Evolutionary conservation across 2,797 vertebrate genomes (phyloP).

Genomic region (Schizothorax lantsangensis): DNA sequence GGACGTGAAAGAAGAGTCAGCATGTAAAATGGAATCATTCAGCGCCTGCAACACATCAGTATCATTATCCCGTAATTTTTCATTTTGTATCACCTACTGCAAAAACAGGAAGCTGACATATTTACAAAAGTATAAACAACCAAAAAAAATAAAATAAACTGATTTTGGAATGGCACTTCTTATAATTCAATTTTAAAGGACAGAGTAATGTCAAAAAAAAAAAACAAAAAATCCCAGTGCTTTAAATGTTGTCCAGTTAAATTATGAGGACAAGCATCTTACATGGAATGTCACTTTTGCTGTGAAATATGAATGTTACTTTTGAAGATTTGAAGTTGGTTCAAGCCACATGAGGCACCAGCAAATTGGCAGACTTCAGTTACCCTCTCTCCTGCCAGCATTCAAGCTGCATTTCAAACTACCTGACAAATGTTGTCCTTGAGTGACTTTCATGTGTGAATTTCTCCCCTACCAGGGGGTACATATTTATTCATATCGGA

Average conservation of each 20-base stretch:
- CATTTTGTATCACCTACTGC: slow-evolving; percentile 48
- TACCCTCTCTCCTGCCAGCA: slow-evolving; percentile 45
- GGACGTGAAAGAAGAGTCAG: slow-evolving; percentile 66
- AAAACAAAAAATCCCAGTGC: background rate
- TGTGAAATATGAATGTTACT: too few species aligned
- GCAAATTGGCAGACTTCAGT: slow-evolving; percentile 33
- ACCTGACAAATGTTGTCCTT: slow-evolving; percentile 70
- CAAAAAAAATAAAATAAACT: background rate
- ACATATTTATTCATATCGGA: slow-evolving; percentile 74
- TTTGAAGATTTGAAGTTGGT: slow-evolving; percentile 47
- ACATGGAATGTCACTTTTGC: slow-evolving; percentile 43
- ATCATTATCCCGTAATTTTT: slow-evolving; percentile 64
- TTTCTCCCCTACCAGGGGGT: slow-evolving; percentile 67
- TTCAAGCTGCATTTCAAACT: slow-evolving; percentile 49
- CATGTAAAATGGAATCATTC: slow-evolving; percentile 72
- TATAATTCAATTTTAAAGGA: background rate
- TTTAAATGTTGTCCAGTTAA: slow-evolving; percentile 33
- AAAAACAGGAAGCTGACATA: slow-evolving; percentile 1
- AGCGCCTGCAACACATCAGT: slow-evolving; percentile 43
- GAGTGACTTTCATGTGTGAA: slow-evolving; percentile 75
- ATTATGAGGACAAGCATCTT: slow-evolving; percentile 40
- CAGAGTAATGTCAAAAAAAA: background rate
- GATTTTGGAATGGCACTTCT: background rate
- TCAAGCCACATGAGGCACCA: slow-evolving; percentile 40
- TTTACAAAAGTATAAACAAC: background rate